These are phyloP conservation scores for Hydrozoanthus tunicans DNA, from an alignment of 64 coral and sea anemone species.

Conservation along the genomic window DNA sequence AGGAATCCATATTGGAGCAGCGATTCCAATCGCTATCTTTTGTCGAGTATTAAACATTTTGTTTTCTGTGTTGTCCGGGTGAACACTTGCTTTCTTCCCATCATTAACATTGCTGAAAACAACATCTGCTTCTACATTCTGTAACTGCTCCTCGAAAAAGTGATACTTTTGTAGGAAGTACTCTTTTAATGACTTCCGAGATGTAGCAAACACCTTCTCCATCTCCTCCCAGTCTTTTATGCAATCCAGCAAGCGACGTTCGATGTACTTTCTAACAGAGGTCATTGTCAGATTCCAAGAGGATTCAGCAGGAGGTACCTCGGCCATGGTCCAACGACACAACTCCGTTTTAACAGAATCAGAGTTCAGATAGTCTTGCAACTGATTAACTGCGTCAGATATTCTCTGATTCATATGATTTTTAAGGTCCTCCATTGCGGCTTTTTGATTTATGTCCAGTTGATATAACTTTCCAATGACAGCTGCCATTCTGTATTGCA, in stretches of 20 bases:
- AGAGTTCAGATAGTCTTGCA: background rate
- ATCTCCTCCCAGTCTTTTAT: constrained; percentile 44
- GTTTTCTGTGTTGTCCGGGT: background rate
- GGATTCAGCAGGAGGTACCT: constrained; percentile 27
- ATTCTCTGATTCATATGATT: background rate
- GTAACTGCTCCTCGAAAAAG: constrained; percentile 21
- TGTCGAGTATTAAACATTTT: background rate
- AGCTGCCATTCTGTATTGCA: background rate
- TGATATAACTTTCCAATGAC: background rate
- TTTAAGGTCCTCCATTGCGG: background rate
- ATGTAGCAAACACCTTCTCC: background rate
- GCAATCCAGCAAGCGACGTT: background rate
- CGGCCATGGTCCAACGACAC: constrained; percentile 24
- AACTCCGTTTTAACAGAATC: background rate
- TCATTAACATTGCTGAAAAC: too few relatives aligned
- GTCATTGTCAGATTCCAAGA: constrained; percentile 31
- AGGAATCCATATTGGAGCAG: constrained; percentile 16
- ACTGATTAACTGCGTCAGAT: background rate
- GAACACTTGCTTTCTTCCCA: background rate
- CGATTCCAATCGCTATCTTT: background rate
- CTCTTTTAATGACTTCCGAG: constrained; percentile 11
- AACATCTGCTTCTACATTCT: constrained; percentile 2
- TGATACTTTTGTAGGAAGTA: constrained; percentile 4
- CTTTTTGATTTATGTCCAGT: constrained; percentile 15
- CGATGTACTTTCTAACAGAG: constrained; percentile 1